Evolutionary conservation across 2,888 invertebrate species (phyloP).

Genomic region (Apamea sordens): DNA sequence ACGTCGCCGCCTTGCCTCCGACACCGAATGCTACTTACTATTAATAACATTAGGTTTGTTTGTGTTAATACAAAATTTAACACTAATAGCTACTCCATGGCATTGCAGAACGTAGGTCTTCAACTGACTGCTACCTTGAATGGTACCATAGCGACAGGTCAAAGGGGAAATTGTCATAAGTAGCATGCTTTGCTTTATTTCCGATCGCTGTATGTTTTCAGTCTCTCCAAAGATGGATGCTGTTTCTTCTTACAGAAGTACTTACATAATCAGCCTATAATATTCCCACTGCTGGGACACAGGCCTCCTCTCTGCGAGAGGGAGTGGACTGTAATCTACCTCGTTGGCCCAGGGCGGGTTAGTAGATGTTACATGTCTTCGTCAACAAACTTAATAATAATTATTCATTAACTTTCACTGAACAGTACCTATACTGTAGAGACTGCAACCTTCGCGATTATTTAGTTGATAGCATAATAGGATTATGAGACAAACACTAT

Average conservation of each 20-base stretch:
- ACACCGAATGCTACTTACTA: conserved; percentile 23
- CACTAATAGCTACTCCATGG: neutral
- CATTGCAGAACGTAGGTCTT: neutral
- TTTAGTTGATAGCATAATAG: neutral
- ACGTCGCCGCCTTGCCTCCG: conserved; percentile 8
- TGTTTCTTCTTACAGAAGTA: too few relatives aligned
- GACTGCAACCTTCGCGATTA: neutral
- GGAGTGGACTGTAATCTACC: too few relatives aligned
- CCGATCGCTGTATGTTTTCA: neutral
- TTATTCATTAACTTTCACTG: neutral
- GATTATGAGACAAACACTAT: neutral
- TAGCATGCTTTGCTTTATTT: too few relatives aligned
- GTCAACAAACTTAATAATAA: neutral
- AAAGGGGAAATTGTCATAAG: neutral
- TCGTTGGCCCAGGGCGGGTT: too few relatives aligned
- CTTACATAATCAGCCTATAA: too few relatives aligned
- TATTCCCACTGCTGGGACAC: too few relatives aligned
- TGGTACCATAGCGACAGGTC: neutral
- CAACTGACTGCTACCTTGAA: neutral
- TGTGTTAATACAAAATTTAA: neutral
- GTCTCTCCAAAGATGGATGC: too few relatives aligned
- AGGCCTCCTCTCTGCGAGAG: too few relatives aligned
- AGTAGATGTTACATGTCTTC: neutral
- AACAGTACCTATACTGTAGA: too few relatives aligned
- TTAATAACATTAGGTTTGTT: conserved; percentile 12